These are phyloP conservation scores for Heloderma charlesbogerti DNA, from an alignment of 2,113 vertebrate genomes.

Conservation along the genomic window DNA sequence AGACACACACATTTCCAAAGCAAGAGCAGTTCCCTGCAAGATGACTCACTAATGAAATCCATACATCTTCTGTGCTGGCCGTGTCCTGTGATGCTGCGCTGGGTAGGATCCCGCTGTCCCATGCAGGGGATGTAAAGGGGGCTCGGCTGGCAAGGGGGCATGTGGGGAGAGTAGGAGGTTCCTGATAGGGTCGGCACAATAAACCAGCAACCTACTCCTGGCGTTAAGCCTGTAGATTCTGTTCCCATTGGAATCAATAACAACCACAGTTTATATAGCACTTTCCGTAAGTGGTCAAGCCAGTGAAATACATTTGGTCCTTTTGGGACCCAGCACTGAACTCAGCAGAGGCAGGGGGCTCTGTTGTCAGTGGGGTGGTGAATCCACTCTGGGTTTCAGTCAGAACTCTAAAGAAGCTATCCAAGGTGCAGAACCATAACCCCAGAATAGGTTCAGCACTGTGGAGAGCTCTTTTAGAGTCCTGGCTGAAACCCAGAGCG, in stretches of 20 bases:
- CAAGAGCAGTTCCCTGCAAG: neutral
- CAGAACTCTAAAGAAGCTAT: too few relatives aligned
- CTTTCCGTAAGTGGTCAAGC: neutral
- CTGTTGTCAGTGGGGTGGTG: too few relatives aligned
- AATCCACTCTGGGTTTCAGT: too few relatives aligned
- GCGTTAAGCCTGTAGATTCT: neutral
- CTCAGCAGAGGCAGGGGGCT: too few relatives aligned
- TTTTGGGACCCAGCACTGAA: too few relatives aligned
- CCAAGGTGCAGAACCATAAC: too few relatives aligned
- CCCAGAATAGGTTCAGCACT: too few relatives aligned
- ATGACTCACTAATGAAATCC: neutral
- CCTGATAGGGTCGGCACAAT: neutral
- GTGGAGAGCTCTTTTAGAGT: too few relatives aligned
- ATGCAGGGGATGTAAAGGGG: neutral
- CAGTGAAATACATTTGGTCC: neutral
- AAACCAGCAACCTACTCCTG: neutral
- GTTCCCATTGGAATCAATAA: neutral
- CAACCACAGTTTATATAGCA: neutral
- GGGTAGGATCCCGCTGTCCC: neutral
- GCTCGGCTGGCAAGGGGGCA: neutral
- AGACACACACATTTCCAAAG: neutral
- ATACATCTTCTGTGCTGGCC: neutral
- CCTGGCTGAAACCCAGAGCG: too few relatives aligned
- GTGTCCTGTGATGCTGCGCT: neutral
- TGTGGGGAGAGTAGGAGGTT: neutral